Evolutionary conservation across 2,797 vertebrate genomes (phyloP), one percentile per base, ranked within the genome.

Genomic region (Hippocampus kuda): DNA sequence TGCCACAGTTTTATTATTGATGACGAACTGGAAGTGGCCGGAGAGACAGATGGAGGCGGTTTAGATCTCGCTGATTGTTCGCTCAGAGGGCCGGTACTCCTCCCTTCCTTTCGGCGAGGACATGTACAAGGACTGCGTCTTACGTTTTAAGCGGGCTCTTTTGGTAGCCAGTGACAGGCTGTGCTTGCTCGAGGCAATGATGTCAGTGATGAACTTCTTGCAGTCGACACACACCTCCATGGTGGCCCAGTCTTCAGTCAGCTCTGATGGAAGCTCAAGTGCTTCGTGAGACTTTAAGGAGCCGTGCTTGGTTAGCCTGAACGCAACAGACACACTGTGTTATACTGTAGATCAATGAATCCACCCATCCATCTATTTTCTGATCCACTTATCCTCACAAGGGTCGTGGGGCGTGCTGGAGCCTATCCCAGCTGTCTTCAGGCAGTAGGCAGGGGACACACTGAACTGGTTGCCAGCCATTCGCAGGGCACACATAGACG

Each of bases 191-290:
- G 96, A 98, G 68, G 86, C 94, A 82, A 98, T 98, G 81, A 99
- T 98, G 84, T 98, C 97, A 0, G 90, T 92, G 90, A 98, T 98
- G 87, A 99, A 98, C 88, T 93, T 98, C 89, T 96, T 98, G 89
- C 97, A 99, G 93, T 99, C 96, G 79, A 99, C 95, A 0, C 97
- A 98, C 79, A 99, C 94, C 84, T 99, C 97, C 94, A 97, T 98
- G n/a, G 92, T 92, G 86, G 93, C 94, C 97, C 97, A 99, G 88
- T 98, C 97, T 86, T 97, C 96, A 60, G 93, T 97, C 76, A 98
- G 82, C 83, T 98, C 96, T 70, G 92, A 91, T 67, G 97, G 96
- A 79, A 98, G 93, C 80, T 93, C 93, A 63, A 90, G 82, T 66
- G 96, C 94, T 57, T 97, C 95, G 0, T 92, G 92, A 9, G 93